Evolutionary conservation across 2,797 vertebrate species (phyloP).

Genomic region (Molossus molossus): DNA sequence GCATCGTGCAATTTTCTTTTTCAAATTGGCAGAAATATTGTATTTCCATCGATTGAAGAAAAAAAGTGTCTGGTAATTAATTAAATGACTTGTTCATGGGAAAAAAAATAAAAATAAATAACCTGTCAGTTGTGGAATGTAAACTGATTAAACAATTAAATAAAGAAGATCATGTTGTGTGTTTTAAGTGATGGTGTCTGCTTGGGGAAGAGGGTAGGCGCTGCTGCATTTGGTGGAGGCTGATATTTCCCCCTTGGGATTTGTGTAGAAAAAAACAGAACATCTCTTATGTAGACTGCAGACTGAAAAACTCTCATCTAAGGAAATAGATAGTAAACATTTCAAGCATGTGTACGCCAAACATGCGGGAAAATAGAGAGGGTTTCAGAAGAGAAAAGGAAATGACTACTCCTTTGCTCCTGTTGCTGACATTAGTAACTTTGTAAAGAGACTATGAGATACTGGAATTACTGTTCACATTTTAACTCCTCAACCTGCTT

Average conservation of each 20-base stretch:
- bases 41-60: constrained; percentile 89
- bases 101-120: constrained; percentile 90
- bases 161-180: constrained; percentile 91
- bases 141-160: constrained; percentile 93
- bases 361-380: not conserved
- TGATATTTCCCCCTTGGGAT: not conserved
- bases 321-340: constrained; percentile 29
- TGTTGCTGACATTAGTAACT: not conserved
- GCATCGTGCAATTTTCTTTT: constrained; percentile 88
- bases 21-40: constrained; percentile 88
- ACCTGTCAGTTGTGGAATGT: constrained; percentile 93
- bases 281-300: not conserved
- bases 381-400: constrained; percentile 34
- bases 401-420: not conserved
- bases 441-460: not conserved
- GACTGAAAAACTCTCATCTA: constrained; percentile 42
- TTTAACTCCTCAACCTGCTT: not conserved
- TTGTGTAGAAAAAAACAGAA: not conserved
- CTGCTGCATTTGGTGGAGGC: not conserved
- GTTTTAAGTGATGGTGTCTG: constrained; percentile 88
- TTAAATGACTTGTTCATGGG: constrained; percentile 91
- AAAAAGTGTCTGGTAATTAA: constrained; percentile 91
- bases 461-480: not conserved
- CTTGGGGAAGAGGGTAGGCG: constrained; percentile 61
- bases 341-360: not conserved